These are phyloP conservation scores for Pyrochroa serraticornis DNA, from an alignment of 2,888 invertebrate species.

Conservation along the genomic window DNA sequence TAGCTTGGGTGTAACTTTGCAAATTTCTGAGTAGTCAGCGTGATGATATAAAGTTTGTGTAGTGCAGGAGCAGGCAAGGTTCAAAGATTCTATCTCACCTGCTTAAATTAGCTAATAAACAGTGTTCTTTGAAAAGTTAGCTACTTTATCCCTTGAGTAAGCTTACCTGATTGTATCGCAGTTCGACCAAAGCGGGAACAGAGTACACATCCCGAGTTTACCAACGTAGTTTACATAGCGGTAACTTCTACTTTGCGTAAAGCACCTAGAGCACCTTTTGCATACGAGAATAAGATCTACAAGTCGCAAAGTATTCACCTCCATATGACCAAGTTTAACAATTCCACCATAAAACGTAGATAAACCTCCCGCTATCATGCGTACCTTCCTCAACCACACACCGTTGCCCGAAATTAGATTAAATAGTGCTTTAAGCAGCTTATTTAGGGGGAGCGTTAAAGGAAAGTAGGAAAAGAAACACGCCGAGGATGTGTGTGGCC, in stretches of 20 bases:
- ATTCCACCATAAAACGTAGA: neutral
- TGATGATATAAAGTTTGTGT: constrained; percentile 26
- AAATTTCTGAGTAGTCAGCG: constrained; percentile 11
- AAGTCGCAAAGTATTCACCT: constrained; percentile 46
- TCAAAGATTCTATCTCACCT: constrained; percentile 31
- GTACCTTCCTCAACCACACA: too few species aligned
- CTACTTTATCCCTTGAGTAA: constrained; percentile 49
- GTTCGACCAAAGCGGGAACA: constrained; percentile 46
- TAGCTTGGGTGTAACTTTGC: neutral
- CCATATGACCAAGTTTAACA: constrained; percentile 28
- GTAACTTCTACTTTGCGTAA: constrained; percentile 51
- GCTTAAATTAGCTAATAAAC: constrained; percentile 49
- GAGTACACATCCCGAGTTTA: constrained; percentile 49
- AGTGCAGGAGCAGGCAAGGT: constrained; percentile 15
- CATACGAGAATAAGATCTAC: constrained; percentile 48
- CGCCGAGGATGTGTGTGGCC: constrained; percentile 34
- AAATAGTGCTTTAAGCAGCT: too few species aligned
- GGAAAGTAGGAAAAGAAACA: neutral
- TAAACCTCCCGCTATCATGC: too few species aligned
- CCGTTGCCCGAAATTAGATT: too few species aligned
- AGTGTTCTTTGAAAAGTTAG: constrained; percentile 49
- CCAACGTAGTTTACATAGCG: constrained; percentile 50
- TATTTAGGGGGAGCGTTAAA: too few species aligned
- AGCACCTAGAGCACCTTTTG: constrained; percentile 49
- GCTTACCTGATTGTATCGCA: constrained; percentile 52